Percentiles rank a stretch among this genome's conserved stretches.
Evolutionary conservation across 1,140 invertebrate species (phyloP).

Genomic region (Prorops nasuta): DNA sequence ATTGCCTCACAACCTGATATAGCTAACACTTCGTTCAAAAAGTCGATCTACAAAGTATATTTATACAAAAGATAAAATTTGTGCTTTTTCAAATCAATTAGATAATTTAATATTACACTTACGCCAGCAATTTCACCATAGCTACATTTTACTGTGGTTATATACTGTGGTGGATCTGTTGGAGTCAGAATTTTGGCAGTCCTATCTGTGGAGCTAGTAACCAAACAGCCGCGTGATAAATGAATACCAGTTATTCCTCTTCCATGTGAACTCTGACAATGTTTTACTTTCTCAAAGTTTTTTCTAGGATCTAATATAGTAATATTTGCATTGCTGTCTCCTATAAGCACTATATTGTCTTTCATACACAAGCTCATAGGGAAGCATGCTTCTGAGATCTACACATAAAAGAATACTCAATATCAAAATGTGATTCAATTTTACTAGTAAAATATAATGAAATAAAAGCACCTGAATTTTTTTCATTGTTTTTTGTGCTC

Average conservation of each 20-base stretch:
- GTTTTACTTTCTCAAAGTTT: constrained; percentile 36
- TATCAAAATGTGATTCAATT: not conserved
- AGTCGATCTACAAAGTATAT: constrained; percentile 38
- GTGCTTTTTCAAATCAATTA: not conserved
- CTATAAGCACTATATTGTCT: constrained; percentile 37
- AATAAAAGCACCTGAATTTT: constrained; percentile 28
- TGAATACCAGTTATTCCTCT: constrained; percentile 45
- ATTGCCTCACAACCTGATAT: constrained; percentile 39
- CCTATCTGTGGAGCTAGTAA: constrained; percentile 45
- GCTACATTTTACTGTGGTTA: constrained; percentile 30
- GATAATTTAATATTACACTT: constrained; percentile 19
- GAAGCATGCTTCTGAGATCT: constrained; percentile 42
- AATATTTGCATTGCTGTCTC: constrained; percentile 38
- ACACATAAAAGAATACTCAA: not conserved
- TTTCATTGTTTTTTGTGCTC: constrained; percentile 34
- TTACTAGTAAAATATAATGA: not conserved
- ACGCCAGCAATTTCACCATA: constrained; percentile 45
- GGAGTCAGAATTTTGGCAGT: constrained; percentile 44
- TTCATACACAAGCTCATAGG: constrained; percentile 45
- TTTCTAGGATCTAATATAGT: constrained; percentile 43
- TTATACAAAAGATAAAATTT: constrained; percentile 5
- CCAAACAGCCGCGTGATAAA: constrained; percentile 34
- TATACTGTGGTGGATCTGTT: constrained; percentile 40
- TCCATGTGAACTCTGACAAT: constrained; percentile 35
- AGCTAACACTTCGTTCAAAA: constrained; percentile 42